These are phyloP conservation scores for Lamproptera curius DNA, from an alignment of 2,888 invertebrate species.

Conservation along the genomic window DNA sequence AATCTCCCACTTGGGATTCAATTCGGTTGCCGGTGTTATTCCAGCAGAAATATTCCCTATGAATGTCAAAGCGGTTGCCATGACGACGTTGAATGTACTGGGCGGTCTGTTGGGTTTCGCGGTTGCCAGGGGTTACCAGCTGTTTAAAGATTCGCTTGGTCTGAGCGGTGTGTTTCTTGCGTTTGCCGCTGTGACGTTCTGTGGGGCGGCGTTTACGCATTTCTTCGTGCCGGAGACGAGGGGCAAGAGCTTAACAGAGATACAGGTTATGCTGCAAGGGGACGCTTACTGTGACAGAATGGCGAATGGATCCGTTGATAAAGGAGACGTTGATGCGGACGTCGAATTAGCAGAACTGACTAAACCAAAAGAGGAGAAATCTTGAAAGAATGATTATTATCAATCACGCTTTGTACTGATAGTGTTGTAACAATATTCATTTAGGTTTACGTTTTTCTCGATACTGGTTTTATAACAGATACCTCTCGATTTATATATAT, in stretches of 20 bases:
- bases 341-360: constrained; percentile 24
- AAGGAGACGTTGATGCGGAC: constrained; percentile 4
- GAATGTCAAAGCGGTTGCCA: constrained; percentile 74
- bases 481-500: too few relatives aligned
- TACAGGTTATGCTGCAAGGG: constrained; percentile 71
- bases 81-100: constrained; percentile 63
- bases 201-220: constrained; percentile 65
- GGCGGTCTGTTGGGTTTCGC: constrained; percentile 66
- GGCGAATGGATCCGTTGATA: constrained; percentile 21
- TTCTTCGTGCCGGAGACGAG: constrained; percentile 77
- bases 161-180: constrained; percentile 67
- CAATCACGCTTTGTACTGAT: too few relatives aligned
- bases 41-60: constrained; percentile 75
- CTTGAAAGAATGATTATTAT: too few relatives aligned
- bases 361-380: neutral
- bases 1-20: constrained; percentile 57
- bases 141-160: constrained; percentile 61
- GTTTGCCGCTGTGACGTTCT: constrained; percentile 59
- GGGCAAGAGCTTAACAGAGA: constrained; percentile 74
- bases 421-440: too few relatives aligned
- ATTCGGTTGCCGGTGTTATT: constrained; percentile 65
- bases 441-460: too few relatives aligned
- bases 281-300: constrained; percentile 36
- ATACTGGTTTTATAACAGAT: too few relatives aligned
- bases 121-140: constrained; percentile 69